Evolutionary conservation across 1,140 invertebrate genomes (phyloP), one percentile per base, ranked within the genome.

Genomic region (Mamestra configurata): DNA sequence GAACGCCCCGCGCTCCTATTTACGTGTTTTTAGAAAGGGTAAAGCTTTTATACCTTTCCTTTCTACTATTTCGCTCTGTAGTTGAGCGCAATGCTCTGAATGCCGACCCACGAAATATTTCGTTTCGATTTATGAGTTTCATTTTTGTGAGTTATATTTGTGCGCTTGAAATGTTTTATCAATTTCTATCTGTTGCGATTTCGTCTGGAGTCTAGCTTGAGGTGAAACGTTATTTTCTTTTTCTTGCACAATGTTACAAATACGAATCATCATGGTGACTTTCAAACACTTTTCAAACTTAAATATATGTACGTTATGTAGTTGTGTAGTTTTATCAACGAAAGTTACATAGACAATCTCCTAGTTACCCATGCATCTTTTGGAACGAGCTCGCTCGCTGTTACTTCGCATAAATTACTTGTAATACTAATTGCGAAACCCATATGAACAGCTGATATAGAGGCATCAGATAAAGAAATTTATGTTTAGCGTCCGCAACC

Each of bases 1-100:
- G 88, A 91, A 90, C 87, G 89, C 82, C 84, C 81, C 79, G 83
- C 90, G 88, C 87, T 86, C 89, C 88, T 93, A 93, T 93, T 93
- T 95, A 94, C 92, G 92, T 93, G 89, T 95, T 95, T 94, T 94
- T 92, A 92, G 91, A 94, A 94, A 94, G 93, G 92, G 93, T 93
- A 90, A 94, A 93, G 89, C 92, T 95, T 95, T 94, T 94, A 93
- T 94, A 93, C 93, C 91, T 93, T 90, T 92, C 90, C 89, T 94
- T 94, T 95, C 89, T 93, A 90, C 87, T 93, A 89, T 91, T 85
- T 89, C 89, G 91, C 81, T 90, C 84, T 89, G 89, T 91, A 93
- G 93, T 91, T 90, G 84, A 90, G 86, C 88, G 88, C 86, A 85
- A 82, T 79, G 86, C 87, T 86, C 84, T 89, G 89, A 90, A 93